phyloP scores from a whole-genome alignment of 2,888 invertebrate genomes.

The Caenorhabditis macrosperma region DNA sequence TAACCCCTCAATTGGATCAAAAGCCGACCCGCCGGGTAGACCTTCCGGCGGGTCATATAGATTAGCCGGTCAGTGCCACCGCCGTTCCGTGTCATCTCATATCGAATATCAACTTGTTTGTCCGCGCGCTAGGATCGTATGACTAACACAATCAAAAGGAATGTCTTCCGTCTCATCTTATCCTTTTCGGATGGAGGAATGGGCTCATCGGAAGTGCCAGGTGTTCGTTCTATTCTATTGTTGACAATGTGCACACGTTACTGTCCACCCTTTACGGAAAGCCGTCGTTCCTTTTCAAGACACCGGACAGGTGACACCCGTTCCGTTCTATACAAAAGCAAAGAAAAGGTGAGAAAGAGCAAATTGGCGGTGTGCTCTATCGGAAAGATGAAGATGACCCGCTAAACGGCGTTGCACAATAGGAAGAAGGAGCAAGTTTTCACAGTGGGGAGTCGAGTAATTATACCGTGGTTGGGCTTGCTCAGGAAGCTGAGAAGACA shows the following conservation, averaged over 20 bases:
- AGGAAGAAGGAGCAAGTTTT: conserved; percentile 16
- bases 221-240: conserved; percentile 27
- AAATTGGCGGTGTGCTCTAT: conserved; percentile 25
- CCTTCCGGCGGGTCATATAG: conserved; percentile 13
- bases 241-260: conserved; percentile 29
- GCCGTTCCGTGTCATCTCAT: conserved; percentile 17
- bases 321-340: not conserved
- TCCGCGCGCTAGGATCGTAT: not conserved
- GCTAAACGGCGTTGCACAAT: conserved; percentile 16
- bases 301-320: conserved; percentile 34
- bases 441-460: conserved; percentile 29
- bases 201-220: too few relatives aligned
- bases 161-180: not conserved
- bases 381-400: conserved; percentile 8
- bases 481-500: conserved; percentile 18
- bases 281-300: not conserved
- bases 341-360: conserved; percentile 43
- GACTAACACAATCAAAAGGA: conserved; percentile 35
- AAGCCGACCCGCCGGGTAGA: conserved; percentile 13
- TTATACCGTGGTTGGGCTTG: conserved; percentile 12
- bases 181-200: too few relatives aligned
- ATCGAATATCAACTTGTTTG: conserved; percentile 37
- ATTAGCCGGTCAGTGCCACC: conserved; percentile 21
- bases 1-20: conserved; percentile 34
- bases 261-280: conserved; percentile 8